phyloP scores from a whole-genome alignment of 2,113 vertebrate species.

The Triplophysa siluroides region DNA sequence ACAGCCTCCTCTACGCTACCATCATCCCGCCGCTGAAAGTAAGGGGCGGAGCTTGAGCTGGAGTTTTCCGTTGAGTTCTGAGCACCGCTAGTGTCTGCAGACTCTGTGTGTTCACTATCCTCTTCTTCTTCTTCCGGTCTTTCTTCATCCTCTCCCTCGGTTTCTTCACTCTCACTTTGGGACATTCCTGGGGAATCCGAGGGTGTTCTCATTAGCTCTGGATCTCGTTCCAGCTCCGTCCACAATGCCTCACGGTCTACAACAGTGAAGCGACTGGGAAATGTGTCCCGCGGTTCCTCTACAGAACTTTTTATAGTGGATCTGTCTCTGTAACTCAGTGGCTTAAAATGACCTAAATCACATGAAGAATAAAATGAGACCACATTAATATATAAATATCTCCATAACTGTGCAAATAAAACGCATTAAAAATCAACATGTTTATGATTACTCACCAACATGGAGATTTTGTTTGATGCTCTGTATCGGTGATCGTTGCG shows the following conservation, averaged over 20 bases:
- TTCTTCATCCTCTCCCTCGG: conserved; percentile 56
- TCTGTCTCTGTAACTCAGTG: conserved; percentile 70
- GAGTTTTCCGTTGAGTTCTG: conserved; percentile 84
- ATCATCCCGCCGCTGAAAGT: conserved; percentile 62
- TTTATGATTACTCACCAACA: conserved; percentile 71
- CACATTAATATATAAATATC: neutral
- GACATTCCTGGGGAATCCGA: conserved; percentile 58
- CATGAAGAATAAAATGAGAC: conserved; percentile 9
- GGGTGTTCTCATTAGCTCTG: conserved; percentile 61
- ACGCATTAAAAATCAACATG: neutral
- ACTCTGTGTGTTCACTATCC: conserved; percentile 90
- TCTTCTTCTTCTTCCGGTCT: conserved; percentile 58
- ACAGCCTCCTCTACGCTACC: conserved; percentile 66
- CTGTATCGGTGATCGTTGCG: conserved; percentile 86
- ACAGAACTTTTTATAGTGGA: conserved; percentile 60
- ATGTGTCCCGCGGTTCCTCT: conserved; percentile 70
- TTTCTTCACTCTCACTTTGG: conserved; percentile 68
- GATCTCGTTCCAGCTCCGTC: conserved; percentile 84
- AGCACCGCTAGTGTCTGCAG: conserved; percentile 84
- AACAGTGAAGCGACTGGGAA: conserved; percentile 73
- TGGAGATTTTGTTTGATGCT: conserved; percentile 80
- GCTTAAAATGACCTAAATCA: conserved; percentile 70
- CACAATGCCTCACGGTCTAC: conserved; percentile 92
- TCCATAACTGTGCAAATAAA: neutral
- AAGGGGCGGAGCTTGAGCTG: conserved; percentile 81